Percentiles rank a stretch among this genome's conserved stretches.
These are phyloP conservation scores for Dasyornis broadbenti DNA, from an alignment of 2,113 vertebrate species.

Conservation along the genomic window DNA sequence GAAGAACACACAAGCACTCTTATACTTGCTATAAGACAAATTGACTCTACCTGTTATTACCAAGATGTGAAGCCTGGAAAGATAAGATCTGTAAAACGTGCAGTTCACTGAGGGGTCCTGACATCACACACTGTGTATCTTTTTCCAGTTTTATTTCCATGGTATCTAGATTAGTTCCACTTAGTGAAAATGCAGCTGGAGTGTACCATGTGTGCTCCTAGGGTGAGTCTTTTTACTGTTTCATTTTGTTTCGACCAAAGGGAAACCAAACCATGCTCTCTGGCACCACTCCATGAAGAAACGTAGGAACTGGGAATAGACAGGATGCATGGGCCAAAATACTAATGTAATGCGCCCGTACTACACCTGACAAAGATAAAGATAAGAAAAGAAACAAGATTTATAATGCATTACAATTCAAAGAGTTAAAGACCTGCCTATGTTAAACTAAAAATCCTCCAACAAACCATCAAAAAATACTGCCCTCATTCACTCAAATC, in stretches of 20 bases:
- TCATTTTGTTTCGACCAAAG: not conserved
- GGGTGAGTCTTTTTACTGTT: not conserved
- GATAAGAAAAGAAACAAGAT: not conserved
- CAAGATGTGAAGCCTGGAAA: not conserved
- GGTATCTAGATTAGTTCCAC: not conserved
- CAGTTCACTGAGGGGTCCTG: not conserved
- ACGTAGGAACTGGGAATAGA: not conserved
- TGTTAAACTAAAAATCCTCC: not conserved
- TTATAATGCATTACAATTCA: not conserved
- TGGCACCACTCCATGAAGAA: not conserved
- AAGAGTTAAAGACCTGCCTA: not conserved
- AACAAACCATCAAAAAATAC: rapidly evolving
- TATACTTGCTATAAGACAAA: not conserved
- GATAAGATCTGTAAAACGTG: not conserved
- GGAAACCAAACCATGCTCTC: not conserved
- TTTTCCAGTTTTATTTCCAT: not conserved
- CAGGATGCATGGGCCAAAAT: not conserved
- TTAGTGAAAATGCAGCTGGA: not conserved
- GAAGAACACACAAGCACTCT: not conserved
- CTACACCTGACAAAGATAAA: not conserved
- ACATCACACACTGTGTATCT: not conserved
- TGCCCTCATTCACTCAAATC: not conserved
- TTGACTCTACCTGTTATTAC: not conserved
- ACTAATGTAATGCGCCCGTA: rapidly evolving
- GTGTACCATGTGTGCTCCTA: not conserved